Evolutionary conservation across 2,113 vertebrate species (phyloP).

Genomic region (Crotalus horridus): DNA sequence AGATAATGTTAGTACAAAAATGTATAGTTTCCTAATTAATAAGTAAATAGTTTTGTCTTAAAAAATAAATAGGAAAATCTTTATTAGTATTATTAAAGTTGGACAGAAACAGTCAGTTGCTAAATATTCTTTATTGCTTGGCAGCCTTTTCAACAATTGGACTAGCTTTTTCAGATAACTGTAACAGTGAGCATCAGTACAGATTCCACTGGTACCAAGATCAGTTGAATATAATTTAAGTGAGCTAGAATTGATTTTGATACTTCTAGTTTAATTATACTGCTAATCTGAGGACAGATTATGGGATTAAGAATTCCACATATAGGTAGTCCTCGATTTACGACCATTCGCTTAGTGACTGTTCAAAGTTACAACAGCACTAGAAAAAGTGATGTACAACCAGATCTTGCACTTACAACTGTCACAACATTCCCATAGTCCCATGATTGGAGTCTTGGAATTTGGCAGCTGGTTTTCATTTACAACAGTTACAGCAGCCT

Average conservation of each 20-base stretch:
- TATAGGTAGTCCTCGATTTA: background rate
- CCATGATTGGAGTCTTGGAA: too few species aligned
- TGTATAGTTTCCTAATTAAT: background rate
- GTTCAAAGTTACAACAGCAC: too few species aligned
- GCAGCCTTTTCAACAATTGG: background rate
- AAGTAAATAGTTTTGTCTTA: background rate
- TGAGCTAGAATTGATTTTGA: background rate
- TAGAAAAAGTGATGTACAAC: too few species aligned
- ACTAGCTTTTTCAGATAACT: background rate
- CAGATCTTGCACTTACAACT: too few species aligned
- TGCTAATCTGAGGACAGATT: background rate
- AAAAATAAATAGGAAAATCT: background rate
- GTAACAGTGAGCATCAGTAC: background rate
- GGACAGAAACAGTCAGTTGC: background rate
- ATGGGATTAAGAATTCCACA: background rate
- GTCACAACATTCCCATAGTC: too few species aligned
- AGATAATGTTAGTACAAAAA: background rate
- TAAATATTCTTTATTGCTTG: background rate
- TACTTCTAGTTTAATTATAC: background rate
- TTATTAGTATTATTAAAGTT: background rate
- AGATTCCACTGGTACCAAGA: slow-evolving; percentile 47
- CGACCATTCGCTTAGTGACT: too few species aligned
- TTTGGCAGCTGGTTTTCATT: too few species aligned
- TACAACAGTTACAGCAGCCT: too few species aligned
- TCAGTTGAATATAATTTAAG: slow-evolving; percentile 27